These are phyloP conservation scores for Pampus argenteus DNA, from an alignment of 2,797 vertebrate genomes.

Conservation along the genomic window DNA sequence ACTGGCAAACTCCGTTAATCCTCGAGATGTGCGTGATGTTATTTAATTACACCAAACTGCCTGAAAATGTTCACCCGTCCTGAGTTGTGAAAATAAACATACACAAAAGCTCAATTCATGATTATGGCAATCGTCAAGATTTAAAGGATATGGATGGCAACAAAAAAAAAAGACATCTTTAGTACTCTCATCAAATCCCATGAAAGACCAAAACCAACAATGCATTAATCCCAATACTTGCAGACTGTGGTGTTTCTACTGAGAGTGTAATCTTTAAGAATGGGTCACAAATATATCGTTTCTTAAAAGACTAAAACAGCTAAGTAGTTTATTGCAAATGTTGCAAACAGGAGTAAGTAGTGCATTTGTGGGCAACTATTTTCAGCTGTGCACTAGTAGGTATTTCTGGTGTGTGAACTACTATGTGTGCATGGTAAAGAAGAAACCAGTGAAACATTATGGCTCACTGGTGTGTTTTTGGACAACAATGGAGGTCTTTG, in stretches of 20 bases:
- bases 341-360: too few relatives aligned
- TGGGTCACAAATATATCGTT: neutral
- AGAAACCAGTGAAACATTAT: too few relatives aligned
- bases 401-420: too few relatives aligned
- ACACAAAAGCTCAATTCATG: neutral
- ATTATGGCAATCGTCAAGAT: too few relatives aligned
- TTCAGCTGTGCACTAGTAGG: neutral
- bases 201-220: neutral
- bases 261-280: neutral
- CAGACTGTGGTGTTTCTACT: too few relatives aligned
- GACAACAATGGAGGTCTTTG: neutral
- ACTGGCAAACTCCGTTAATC: constrained; percentile 16
- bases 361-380: neutral
- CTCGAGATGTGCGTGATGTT: constrained; percentile 10
- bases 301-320: neutral
- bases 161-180: neutral
- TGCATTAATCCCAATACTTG: neutral
- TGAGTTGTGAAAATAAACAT: neutral
- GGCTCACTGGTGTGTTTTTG: too few relatives aligned
- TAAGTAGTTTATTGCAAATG: too few relatives aligned
- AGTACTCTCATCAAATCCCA: neutral
- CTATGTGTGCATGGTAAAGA: too few relatives aligned
- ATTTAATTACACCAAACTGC: constrained; percentile 4
- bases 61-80: neutral
- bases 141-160: too few relatives aligned